Evolutionary conservation across 2,113 vertebrate species (phyloP), one percentile per base, ranked within the genome.

Genomic region (Anser brachyrhynchus): DNA sequence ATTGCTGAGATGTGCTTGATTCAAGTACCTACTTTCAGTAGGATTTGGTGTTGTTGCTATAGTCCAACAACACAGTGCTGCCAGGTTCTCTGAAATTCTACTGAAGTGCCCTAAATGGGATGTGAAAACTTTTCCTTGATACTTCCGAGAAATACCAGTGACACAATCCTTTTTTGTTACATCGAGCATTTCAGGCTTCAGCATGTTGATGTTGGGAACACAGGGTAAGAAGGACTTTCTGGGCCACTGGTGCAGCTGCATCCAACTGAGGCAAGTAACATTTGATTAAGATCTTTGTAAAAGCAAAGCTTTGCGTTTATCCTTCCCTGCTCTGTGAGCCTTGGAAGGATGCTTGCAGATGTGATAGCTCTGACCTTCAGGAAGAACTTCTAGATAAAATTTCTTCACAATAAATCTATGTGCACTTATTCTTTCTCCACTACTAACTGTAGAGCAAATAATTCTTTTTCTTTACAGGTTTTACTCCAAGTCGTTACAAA

Each of bases 121-220:
- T 39, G 65, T 25, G 22, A 78, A 49, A 6, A 2, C 7, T 31
- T 82, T 31, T 52, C 35, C n/a, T 59, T 46, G 20, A 19, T 71
- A 2, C 13, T n/a, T 1, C 8, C 20, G 25, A 76, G 55, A 79
- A 64, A 22, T n/a, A 15, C 26, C 0, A 1, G 22, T 31, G 43
- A 11, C 33, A 55, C 67, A 11, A 5, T 39, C 35, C 57, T 43
- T 1, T 1, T 15, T 33, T 20, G 43, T 43, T 67, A 7, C 19
- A n/a, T 55, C 28, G 37, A 65, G 8, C 44, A 76, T 85, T 44
- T 49, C 19, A n/a, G 28, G 12, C 41, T 37, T 26, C 25, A 49
- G 19, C 31, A 11, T 11, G 39, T 59, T 66, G 39, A 44, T 82
- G 20, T 39, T 65, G 43, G 43, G 14, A 70, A 46, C 21, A 29